Evolutionary conservation across 2,113 vertebrate species (phyloP).

Genomic region (Pluvianellus socialis): DNA sequence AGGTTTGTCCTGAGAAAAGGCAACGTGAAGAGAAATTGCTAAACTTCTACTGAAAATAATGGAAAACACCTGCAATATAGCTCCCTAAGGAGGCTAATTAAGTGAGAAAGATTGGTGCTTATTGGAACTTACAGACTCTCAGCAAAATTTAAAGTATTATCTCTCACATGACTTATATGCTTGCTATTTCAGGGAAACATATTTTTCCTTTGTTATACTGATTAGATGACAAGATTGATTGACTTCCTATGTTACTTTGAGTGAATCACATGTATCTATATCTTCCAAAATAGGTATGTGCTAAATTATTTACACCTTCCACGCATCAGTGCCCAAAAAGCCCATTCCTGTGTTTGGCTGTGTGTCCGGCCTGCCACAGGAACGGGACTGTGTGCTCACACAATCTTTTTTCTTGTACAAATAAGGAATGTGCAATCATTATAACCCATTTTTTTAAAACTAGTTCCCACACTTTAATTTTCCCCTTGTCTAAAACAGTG

Average conservation of each 20-base stretch:
- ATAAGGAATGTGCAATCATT: not conserved
- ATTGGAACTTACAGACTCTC: slow-evolving; percentile 4
- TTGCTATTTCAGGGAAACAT: slow-evolving; percentile 36
- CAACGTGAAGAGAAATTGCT: not conserved
- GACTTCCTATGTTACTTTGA: not conserved
- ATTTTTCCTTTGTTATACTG: slow-evolving; percentile 30
- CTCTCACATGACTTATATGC: slow-evolving; percentile 15
- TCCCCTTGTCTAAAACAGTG: not conserved
- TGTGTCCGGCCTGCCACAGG: not conserved
- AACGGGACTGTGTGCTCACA: not conserved
- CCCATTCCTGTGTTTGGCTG: not conserved
- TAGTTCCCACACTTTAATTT: not conserved
- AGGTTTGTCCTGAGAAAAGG: slow-evolving; percentile 16
- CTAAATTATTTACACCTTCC: not conserved
- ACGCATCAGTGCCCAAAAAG: not conserved
- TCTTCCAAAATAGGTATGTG: not conserved
- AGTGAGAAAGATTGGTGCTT: slow-evolving; percentile 2
- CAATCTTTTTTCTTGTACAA: not conserved
- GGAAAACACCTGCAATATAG: not conserved
- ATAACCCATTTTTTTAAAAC: not conserved
- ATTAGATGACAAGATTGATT: slow-evolving; percentile 19
- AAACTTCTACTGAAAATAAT: slow-evolving; percentile 38
- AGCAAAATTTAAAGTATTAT: slow-evolving; percentile 21
- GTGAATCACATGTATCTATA: not conserved
- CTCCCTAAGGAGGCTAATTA: slow-evolving; percentile 38